These are phyloP conservation scores for Micronycteris hirsuta DNA, from an alignment of 2,113 vertebrate genomes.

Conservation along the genomic window DNA sequence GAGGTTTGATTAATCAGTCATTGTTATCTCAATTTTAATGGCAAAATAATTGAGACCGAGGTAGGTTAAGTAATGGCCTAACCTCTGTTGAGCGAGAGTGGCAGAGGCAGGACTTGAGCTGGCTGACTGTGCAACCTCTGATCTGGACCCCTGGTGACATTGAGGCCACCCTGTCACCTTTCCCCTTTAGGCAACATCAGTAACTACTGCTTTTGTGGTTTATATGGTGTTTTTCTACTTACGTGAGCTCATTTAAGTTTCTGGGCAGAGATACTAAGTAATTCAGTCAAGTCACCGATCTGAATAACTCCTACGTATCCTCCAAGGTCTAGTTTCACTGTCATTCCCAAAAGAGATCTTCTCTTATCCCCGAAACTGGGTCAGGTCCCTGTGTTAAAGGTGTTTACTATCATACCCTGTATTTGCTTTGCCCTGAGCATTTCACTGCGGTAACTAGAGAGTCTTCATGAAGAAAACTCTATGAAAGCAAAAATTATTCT, in stretches of 20 bases:
- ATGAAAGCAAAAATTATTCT: not conserved
- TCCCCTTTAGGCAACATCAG: not conserved
- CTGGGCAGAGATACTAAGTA: not conserved
- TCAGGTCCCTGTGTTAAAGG: not conserved
- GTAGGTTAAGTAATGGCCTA: not conserved
- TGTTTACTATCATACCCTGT: not conserved
- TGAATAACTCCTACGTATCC: not conserved
- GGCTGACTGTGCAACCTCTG: not conserved
- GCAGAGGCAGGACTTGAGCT: not conserved
- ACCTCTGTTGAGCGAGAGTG: not conserved
- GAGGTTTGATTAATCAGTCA: not conserved
- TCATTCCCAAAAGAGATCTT: not conserved
- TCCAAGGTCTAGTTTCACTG: not conserved
- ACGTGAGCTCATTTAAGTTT: not conserved
- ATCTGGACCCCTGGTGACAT: not conserved
- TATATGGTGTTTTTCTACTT: not conserved
- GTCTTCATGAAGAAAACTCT: not conserved
- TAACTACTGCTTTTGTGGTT: not conserved
- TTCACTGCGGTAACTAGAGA: not conserved
- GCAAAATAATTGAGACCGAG: not conserved
- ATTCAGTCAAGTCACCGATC: not conserved
- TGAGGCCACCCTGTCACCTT: not conserved
- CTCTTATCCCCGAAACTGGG: not conserved
- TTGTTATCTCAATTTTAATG: not conserved
- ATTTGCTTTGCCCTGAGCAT: not conserved